phyloP scores from a whole-genome alignment of 2,797 vertebrate species.

The Odontamblyopus rebecca region DNA sequence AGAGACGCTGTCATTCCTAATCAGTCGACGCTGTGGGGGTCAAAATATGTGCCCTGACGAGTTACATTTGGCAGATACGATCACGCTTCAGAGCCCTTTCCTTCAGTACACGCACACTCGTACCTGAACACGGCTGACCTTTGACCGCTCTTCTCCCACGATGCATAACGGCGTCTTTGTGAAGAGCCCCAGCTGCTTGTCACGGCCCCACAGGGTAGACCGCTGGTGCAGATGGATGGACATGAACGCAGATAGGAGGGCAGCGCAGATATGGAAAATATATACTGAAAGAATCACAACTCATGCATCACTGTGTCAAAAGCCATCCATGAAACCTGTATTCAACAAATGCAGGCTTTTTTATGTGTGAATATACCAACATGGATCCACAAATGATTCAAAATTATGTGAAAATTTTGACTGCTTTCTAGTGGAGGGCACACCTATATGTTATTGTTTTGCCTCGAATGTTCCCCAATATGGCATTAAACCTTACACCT shows the following conservation, averaged over 20 bases:
- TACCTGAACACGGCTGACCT: conserved; percentile 16
- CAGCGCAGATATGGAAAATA: conserved; percentile 15
- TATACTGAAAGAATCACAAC: conserved; percentile 39
- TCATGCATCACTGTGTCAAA: conserved; percentile 46
- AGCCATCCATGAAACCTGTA: conserved; percentile 38
- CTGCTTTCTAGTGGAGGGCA: no score
- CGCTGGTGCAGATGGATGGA: conserved; percentile 72
- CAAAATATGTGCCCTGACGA: conserved; percentile 41
- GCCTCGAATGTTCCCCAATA: no score
- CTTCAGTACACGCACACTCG: conserved; percentile 14
- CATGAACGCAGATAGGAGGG: conserved; percentile 24
- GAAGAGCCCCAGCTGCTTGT: conserved; percentile 56
- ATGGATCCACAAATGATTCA: not conserved
- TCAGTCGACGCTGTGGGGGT: conserved; percentile 34
- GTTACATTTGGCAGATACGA: conserved; percentile 34
- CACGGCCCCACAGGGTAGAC: conserved; percentile 53
- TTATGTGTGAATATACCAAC: not conserved
- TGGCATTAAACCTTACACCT: no score
- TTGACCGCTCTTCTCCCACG: conserved; percentile 22
- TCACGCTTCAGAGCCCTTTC: conserved; percentile 46
- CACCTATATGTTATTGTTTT: no score
- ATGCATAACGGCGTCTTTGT: conserved; percentile 55
- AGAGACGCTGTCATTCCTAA: conserved; percentile 37
- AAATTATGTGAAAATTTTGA: no score
- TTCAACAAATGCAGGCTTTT: conserved; percentile 37